These are phyloP conservation scores for Varanus salvator DNA, from an alignment of 2,113 vertebrate genomes.

Conservation along the genomic window DNA sequence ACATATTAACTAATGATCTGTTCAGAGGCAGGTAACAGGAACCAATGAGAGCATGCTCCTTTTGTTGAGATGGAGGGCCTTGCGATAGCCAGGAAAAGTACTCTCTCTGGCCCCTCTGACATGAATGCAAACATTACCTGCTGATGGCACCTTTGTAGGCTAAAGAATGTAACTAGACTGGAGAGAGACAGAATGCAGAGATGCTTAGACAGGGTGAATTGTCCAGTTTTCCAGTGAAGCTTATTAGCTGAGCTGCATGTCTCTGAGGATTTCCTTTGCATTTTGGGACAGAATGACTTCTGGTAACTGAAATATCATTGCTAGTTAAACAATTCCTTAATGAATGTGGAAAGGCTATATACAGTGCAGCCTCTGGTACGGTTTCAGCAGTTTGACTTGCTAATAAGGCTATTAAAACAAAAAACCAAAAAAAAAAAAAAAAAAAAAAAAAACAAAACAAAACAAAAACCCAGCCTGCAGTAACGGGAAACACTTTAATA, in stretches of 20 bases:
- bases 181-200: slow-evolving; percentile 23
- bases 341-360: slow-evolving; percentile 38
- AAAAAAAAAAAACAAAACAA: no score
- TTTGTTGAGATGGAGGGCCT: background rate
- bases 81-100: background rate
- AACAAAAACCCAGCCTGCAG: background rate
- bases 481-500: background rate
- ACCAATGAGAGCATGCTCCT: slow-evolving; percentile 3
- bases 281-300: slow-evolving; percentile 46
- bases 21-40: background rate
- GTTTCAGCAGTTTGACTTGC: slow-evolving; percentile 33
- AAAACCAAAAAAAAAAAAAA: slow-evolving; percentile 5
- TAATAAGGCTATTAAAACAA: slow-evolving; percentile 40
- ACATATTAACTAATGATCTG: slow-evolving; percentile 15
- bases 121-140: slow-evolving; percentile 30
- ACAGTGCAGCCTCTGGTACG: slow-evolving; percentile 40
- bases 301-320: slow-evolving; percentile 46
- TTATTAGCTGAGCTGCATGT: slow-evolving; percentile 52
- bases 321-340: slow-evolving; percentile 49
- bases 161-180: slow-evolving; percentile 34
- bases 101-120: background rate
- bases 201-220: slow-evolving; percentile 10
- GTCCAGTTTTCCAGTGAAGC: slow-evolving; percentile 35
- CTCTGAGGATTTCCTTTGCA: slow-evolving; percentile 39
- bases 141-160: slow-evolving; percentile 44